Conservation (phyloP, 1,140 invertebrate genomes). For the Bombus picipes region DNA sequence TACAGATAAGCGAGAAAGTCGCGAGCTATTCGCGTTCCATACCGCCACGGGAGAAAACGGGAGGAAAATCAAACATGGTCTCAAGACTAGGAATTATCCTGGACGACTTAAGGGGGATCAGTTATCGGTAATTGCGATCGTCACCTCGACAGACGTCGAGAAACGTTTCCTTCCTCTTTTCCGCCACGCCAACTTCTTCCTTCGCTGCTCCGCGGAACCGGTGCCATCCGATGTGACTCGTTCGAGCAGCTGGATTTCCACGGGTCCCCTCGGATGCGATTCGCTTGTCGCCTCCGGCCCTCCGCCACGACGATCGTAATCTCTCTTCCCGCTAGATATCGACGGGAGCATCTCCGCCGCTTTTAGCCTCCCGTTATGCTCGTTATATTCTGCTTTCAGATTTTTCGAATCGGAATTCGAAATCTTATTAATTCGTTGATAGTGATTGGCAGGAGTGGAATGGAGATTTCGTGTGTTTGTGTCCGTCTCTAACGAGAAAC, state of each 20-base stretch:
- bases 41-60: background rate
- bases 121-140: constrained; percentile 55
- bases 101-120: constrained; percentile 25
- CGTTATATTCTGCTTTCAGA: background rate
- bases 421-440: background rate
- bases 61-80: background rate
- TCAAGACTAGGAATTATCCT: constrained; percentile 13
- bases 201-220: background rate
- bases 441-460: too few species aligned
- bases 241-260: constrained; percentile 31
- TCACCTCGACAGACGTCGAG: constrained; percentile 33
- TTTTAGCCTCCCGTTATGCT: background rate
- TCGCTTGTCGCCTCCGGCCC: constrained; percentile 28
- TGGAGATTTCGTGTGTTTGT: too few species aligned
- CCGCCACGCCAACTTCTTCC: constrained; percentile 29
- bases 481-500: too few species aligned
- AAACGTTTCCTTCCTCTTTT: constrained; percentile 48
- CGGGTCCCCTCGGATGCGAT: constrained; percentile 19
- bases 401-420: background rate
- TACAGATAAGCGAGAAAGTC: constrained; percentile 23
- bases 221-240: constrained; percentile 18
- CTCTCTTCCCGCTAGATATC: constrained; percentile 13
- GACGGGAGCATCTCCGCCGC: background rate
- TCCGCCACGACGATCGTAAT: constrained; percentile 23
- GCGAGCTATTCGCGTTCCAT: background rate